These are phyloP conservation scores for Mobula birostris DNA, from an alignment of 2,113 vertebrate genomes.

Conservation along the genomic window DNA sequence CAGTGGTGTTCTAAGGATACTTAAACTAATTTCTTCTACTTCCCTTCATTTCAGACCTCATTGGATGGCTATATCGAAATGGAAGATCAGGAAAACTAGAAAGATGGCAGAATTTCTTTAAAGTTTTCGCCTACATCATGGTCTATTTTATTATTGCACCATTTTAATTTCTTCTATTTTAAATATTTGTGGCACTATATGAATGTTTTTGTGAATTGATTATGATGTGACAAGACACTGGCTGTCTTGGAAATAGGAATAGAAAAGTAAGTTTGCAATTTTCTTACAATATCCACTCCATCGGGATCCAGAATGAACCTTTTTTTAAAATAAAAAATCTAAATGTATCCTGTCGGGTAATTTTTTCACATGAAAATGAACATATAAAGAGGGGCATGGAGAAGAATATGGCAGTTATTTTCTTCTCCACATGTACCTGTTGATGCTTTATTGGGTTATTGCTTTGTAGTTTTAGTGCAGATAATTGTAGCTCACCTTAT, in stretches of 20 bases:
- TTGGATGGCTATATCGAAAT: slow-evolving; percentile 14
- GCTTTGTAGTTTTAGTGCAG: background rate
- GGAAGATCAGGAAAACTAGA: slow-evolving; percentile 9
- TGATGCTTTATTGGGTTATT: background rate
- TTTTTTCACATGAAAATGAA: background rate
- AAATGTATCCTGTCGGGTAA: background rate
- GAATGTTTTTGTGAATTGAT: slow-evolving; percentile 11
- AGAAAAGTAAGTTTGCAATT: background rate
- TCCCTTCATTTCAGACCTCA: background rate
- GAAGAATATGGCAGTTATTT: too few species aligned
- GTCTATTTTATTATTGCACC: background rate
- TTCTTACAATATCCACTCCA: too few species aligned
- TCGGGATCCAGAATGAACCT: background rate
- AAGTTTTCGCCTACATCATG: background rate
- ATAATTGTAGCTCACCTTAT: background rate
- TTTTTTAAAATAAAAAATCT: background rate
- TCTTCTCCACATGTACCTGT: background rate
- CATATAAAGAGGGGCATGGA: too few species aligned
- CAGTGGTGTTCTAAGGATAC: background rate
- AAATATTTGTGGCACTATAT: background rate
- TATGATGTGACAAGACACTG: background rate
- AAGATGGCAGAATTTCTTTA: background rate
- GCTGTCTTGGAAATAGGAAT: background rate
- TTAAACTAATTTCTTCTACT: background rate
- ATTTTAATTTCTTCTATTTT: background rate